These are phyloP conservation scores for Drosophila eugracilis DNA, from an alignment of 1,140 invertebrate species.

Conservation along the genomic window DNA sequence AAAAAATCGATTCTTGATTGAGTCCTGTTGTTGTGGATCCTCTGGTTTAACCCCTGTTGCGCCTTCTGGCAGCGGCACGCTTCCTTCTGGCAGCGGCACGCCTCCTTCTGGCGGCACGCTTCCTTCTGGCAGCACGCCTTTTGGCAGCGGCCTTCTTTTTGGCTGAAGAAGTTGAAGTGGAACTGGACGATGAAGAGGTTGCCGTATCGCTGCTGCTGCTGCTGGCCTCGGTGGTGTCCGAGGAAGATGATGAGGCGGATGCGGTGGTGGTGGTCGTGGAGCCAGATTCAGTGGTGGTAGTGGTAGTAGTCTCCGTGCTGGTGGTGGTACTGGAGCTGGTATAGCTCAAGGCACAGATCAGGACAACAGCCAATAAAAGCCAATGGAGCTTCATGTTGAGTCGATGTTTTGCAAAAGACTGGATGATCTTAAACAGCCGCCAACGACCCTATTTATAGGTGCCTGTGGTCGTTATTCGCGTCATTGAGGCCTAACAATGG, in stretches of 20 bases:
- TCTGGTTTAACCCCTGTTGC: conserved; percentile 19
- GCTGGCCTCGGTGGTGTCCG: conserved; percentile 1
- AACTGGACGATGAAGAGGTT: conserved; percentile 3
- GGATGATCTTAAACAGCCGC: neutral
- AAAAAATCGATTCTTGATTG: conserved; percentile 12
- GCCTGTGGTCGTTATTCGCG: conserved; percentile 9
- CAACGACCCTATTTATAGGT: conserved; percentile 25
- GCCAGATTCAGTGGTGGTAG: neutral
- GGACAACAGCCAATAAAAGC: conserved; percentile 26
- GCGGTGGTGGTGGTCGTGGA: neutral
- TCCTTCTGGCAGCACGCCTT: neutral
- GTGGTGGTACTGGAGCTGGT: neutral
- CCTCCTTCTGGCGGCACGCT: conserved; percentile 4
- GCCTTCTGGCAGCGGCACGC: neutral
- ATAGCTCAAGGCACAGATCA: conserved; percentile 11
- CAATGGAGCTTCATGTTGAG: conserved; percentile 34
- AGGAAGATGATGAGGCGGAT: neutral
- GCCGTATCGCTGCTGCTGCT: conserved; percentile 7
- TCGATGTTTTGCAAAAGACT: neutral
- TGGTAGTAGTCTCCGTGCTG: neutral
- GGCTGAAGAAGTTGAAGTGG: neutral
- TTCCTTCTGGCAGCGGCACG: conserved; percentile 4
- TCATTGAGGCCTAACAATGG: conserved; percentile 21
- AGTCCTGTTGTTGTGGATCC: no score
- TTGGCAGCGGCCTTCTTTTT: conserved; percentile 1